These are phyloP conservation scores for Scaeva pyrastri DNA, from an alignment of 2,888 invertebrate species.

Conservation along the genomic window DNA sequence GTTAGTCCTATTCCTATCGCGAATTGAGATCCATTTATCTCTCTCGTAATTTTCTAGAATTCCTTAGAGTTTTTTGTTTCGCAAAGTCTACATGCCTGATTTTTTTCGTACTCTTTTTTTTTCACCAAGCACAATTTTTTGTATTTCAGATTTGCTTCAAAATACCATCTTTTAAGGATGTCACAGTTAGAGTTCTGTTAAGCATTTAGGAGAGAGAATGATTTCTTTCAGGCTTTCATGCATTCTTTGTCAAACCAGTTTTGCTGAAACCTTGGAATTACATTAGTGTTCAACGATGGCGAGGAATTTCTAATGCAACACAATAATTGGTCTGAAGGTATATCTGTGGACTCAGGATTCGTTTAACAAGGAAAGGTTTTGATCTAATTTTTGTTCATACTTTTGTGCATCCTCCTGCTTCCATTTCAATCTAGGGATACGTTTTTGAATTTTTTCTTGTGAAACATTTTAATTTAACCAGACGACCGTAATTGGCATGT, in stretches of 20 bases:
- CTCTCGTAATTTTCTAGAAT: no score
- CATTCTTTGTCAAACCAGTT: neutral
- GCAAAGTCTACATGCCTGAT: no score
- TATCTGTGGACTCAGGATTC: neutral
- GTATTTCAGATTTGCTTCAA: no score
- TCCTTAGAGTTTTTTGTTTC: no score
- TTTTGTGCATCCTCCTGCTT: neutral
- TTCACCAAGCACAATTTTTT: no score
- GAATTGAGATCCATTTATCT: no score
- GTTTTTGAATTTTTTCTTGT: neutral
- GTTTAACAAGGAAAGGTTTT: neutral
- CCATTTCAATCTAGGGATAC: neutral
- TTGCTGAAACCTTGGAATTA: neutral
- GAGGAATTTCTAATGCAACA: neutral
- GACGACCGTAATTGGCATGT: no score
- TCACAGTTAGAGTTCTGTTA: neutral
- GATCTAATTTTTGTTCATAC: neutral
- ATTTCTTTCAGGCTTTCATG: neutral
- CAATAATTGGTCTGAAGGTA: neutral
- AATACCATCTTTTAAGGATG: no score
- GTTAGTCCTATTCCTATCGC: no score
- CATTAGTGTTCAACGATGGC: neutral
- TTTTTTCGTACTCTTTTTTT: no score
- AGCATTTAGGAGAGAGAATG: neutral
- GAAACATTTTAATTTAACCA: no score